These are phyloP conservation scores for Tyto alba DNA, from an alignment of 2,113 vertebrate species.

Conservation along the genomic window DNA sequence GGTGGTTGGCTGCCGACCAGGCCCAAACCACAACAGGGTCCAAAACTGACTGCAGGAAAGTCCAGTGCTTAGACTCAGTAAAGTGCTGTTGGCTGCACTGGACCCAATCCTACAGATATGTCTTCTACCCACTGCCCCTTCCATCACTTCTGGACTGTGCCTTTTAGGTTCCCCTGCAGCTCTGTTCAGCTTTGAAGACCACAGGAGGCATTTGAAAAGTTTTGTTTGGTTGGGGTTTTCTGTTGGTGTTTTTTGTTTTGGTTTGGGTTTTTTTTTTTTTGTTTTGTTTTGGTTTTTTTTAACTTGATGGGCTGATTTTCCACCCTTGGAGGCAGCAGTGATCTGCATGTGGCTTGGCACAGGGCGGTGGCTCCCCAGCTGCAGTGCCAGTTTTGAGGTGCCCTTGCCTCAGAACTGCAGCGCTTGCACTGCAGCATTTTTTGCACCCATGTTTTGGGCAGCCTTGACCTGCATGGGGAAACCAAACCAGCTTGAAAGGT, in stretches of 20 bases:
- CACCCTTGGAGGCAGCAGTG: fast-evolving
- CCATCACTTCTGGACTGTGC: fast-evolving
- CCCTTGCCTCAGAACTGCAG: neutral
- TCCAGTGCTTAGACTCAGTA: neutral
- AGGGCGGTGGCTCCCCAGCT: neutral
- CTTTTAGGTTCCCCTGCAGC: fast-evolving
- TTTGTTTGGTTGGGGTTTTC: no score
- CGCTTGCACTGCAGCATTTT: neutral
- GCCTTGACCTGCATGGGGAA: neutral
- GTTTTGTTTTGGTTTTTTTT: no score
- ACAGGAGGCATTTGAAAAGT: neutral
- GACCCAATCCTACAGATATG: neutral
- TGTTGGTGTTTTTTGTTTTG: no score
- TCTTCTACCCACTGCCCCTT: neutral
- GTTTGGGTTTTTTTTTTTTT: no score
- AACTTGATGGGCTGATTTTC: neutral
- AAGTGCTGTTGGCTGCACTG: neutral
- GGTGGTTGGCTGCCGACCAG: no score
- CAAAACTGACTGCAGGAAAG: neutral
- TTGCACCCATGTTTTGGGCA: neutral
- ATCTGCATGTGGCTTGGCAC: neutral
- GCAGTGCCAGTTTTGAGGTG: neutral
- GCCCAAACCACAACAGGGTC: no score
- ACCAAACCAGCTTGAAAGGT: neutral
- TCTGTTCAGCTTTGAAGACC: neutral